Evolutionary conservation across 2,797 vertebrate species (phyloP).

Genomic region (Liparis tanakae): DNA sequence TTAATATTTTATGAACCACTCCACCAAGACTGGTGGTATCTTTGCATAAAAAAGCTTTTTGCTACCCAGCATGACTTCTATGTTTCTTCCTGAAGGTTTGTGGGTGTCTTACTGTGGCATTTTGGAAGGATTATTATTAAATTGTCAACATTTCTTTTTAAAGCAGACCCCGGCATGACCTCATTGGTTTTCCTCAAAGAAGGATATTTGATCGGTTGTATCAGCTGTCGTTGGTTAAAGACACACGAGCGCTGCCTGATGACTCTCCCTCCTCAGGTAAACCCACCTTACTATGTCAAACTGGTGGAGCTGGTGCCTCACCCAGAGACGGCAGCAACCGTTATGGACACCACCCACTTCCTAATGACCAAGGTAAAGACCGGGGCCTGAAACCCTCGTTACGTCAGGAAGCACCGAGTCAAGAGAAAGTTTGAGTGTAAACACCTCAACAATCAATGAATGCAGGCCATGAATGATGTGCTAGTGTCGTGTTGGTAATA

Average conservation of each 20-base stretch:
- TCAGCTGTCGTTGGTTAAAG: not conserved
- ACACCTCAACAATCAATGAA: not conserved
- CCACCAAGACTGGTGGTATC: no score
- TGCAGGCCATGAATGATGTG: not conserved
- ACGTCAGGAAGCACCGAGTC: not conserved
- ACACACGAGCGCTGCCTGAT: not conserved
- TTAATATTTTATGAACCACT: not conserved
- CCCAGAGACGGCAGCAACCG: slow-evolving; percentile 85
- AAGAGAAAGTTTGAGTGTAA: not conserved
- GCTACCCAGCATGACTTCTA: no score
- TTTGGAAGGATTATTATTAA: no score
- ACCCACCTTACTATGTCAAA: slow-evolving; percentile 93
- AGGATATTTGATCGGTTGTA: not conserved
- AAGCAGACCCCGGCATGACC: not conserved
- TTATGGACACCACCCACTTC: slow-evolving; percentile 84
- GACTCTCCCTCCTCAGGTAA: slow-evolving; percentile 83
- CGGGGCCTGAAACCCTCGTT: not conserved
- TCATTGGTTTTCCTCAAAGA: not conserved
- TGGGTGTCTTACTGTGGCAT: no score
- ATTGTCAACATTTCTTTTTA: no score
- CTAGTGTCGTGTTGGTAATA: not conserved
- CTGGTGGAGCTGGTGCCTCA: slow-evolving; percentile 97
- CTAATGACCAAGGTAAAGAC: slow-evolving; percentile 86
- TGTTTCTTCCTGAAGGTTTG: no score
- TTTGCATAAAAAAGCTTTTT: no score